Evolutionary conservation across 1,140 invertebrate species (phyloP), one percentile per base, ranked within the genome.

Genomic region (Hesperophylax magnus): DNA sequence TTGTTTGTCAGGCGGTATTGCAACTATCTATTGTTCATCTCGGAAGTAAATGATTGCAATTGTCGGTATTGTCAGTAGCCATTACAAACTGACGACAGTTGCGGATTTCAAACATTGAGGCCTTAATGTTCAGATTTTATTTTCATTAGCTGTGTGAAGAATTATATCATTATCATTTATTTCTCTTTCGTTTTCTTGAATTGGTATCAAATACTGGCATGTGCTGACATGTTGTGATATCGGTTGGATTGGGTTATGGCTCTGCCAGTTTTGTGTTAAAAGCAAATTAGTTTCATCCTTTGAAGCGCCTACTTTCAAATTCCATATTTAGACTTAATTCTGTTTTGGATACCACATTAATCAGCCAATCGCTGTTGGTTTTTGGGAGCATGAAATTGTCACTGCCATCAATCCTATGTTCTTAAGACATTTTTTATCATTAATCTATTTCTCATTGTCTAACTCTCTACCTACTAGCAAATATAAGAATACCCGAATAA

Each of bases 221-320:
- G 81, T 83, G 81, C 81, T 77, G 78, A 83, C 81, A 83, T 83
- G 56, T 72, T 83, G 81, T 83, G 81, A 83, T 80, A 67, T 80
- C 56, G 79, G 75, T 83, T 60, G 78, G 78, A 80, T 74, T 52
- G 56, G 65, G 18, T 74, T 78, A 52, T 60, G 60, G 18, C 67
- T 78, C 53, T 77, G 67, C 60, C 53, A 79, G 17, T 56, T 75
- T 75, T 67, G 17, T 67, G 63, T 67, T 27, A 34, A 67, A 0
- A 39, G 4, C 17, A 34, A 3, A 27, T 15, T 63, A 24, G 14
- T 4, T 63, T 63, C 24, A 63, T 63, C 14, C 18, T 63, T 63
- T 24, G 8, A n/a, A 56, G 34, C 7, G 5, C 56, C 56, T 60
- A 20, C 2, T 60, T 60, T 60, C n/a, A 20, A n/a, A 17, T 56